Base-by-base conservation (phyloP, 2,797 vertebrate genomes). In the Hydrocynus forskahlii region DNA sequence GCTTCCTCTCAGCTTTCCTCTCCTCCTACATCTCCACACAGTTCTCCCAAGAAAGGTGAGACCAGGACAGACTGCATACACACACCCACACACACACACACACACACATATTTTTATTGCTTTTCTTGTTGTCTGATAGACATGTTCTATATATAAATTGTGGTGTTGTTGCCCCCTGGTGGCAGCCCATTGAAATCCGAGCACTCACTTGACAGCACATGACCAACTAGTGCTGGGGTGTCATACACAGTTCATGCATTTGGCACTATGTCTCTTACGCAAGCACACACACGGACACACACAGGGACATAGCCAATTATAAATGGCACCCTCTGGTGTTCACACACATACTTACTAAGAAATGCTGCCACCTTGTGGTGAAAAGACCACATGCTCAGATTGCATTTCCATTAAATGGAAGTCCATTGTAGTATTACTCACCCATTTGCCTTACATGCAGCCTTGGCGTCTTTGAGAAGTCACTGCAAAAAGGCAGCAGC, bases 1-100 rank as follows among this genome's bases (percentile, higher is more conserved):
- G 93, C 95, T 13, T 98, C 97, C 70, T 97, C 96, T 0, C 97
- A 98, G 88, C 92, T 98, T 54, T 97, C 97, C 69, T 98, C 97
- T 83, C 98, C 98, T 64, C 97, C 98, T 62, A 97, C 96, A 60
- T 99, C 98, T 83, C 98, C 98, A 19, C 98, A 98, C 87, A 97
- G 95, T 89, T 99, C 98, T n/a, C 98, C 98, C 74, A 96, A 97
- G 92, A 99, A 99, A 97, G 97, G 98, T 99, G 95, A 90, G 82
- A 16, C 9, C 52, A 69, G 14, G 70, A 45, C 6, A n/a, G 52
- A 48, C 57, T 9, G 40, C 63, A 52, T 1, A 40, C 52, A 38
- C 66, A 40, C 40, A 38, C 21, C 38, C 23, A 71, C 57, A 71
- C 59, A 45, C 59, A 38, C 29, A 23, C 40, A 23, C 10, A 40